Base-by-base conservation (phyloP, 2,888 invertebrate genomes). In the Syrphus vitripennis region DNA sequence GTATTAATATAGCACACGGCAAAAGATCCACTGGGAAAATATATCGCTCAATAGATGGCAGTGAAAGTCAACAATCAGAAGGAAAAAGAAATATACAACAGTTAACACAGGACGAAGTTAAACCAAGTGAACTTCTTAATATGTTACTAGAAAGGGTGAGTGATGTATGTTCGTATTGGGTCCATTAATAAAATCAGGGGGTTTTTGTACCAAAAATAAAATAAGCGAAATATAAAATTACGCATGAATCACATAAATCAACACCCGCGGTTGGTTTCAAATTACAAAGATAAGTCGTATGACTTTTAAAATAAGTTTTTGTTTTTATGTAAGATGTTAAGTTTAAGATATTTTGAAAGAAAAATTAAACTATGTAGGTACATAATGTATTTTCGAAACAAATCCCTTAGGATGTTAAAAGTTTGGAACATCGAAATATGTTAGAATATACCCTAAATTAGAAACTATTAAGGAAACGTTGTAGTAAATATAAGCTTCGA, bases 11-110 rank as follows among this genome's bases (percentile, higher is more conserved):
- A 86, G 86, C 82, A 42, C 86, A 86, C 31, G 86, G 86, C 65
- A 86, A 86, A 70, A 77, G 86, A 57, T 86, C 86, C 42, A 77
- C 55, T 42, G 82, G 86, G 48, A 81, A 82, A 74, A 86, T 86
- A 78, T 86, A 82, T 74, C 86, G 86, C 65, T 74, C 86, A n/a
- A 82, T 86, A 86, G 86, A 78, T 77, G 86, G 74, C 72, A 63
- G 77, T 42, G 84, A 77, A 55, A 81, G 74, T 74, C 77, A 86
- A 69, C 81, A 81, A 37, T 63, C 77, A 24, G 63, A 72, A n/a
- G 72, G 67, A 40, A 74, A 69, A n/a, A 37, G 76, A 26, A 77
- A 81, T 65, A 29, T 65, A 42, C 48, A 72, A 42, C 48, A 72
- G 21, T 29, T 71, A 50, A 53, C 84, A 45, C 80, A 71, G 71